These are phyloP conservation scores for Micromys minutus DNA, from an alignment of 2,113 vertebrate species.

Conservation along the genomic window DNA sequence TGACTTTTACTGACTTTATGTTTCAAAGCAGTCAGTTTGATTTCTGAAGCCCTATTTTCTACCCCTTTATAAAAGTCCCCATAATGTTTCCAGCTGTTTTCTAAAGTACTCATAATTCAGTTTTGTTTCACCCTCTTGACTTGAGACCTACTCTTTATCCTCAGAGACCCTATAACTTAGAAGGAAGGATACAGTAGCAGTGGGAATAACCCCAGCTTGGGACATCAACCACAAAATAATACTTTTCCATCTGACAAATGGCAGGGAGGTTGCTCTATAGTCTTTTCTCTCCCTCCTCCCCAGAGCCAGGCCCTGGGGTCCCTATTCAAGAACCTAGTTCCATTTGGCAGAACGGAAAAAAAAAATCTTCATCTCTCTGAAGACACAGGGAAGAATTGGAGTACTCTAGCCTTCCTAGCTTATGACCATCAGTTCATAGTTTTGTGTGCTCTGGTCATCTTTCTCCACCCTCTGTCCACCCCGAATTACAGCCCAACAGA, in stretches of 20 bases:
- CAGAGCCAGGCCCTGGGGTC: background rate
- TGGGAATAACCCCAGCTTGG: background rate
- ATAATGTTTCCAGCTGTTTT: background rate
- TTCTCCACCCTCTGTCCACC: background rate
- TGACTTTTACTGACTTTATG: conserved; percentile 13
- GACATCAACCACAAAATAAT: background rate
- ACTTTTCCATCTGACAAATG: background rate
- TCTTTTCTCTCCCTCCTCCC: background rate
- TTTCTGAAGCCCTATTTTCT: background rate
- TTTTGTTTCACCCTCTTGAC: background rate
- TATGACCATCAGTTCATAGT: background rate
- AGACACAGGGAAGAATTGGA: background rate
- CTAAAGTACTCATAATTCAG: conserved; percentile 15
- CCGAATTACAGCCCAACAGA: background rate
- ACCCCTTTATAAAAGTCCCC: background rate
- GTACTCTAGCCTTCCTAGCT: background rate
- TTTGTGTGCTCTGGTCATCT: no score
- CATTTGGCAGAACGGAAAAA: background rate
- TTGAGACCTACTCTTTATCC: background rate
- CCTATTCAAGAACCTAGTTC: background rate
- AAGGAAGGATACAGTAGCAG: background rate
- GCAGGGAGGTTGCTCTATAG: background rate
- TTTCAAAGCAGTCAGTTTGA: background rate
- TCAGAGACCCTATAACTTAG: background rate
- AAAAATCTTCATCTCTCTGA: background rate